Percentiles rank a stretch among this genome's conserved stretches.
These are phyloP conservation scores for Perccottus glenii DNA, from an alignment of 2,113 vertebrate species.

Conservation along the genomic window DNA sequence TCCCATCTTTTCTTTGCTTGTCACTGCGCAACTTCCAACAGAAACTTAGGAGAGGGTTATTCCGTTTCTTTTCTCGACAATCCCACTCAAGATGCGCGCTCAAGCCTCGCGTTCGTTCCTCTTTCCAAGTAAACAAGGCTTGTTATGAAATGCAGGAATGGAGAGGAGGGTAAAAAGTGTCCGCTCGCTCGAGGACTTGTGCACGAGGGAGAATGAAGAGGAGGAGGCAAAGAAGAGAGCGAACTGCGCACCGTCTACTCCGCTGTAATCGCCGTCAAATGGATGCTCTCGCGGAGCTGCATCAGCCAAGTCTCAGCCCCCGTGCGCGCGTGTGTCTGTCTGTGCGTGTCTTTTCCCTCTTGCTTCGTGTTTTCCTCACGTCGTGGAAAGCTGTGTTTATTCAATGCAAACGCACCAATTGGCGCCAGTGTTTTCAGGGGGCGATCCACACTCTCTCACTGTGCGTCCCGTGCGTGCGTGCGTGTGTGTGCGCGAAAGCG, in stretches of 20 bases:
- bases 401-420: constrained; percentile 31
- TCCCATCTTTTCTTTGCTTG: constrained; percentile 64
- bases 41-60: constrained; percentile 61
- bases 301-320: constrained; percentile 48
- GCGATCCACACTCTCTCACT: neutral
- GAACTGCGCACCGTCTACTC: constrained; percentile 53
- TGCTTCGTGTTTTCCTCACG: neutral
- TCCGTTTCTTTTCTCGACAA: constrained; percentile 16
- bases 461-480: neutral
- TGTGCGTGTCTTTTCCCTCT: neutral
- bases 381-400: constrained; percentile 20
- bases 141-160: constrained; percentile 45
- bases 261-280: constrained; percentile 67
- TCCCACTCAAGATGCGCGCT: neutral
- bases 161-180: constrained; percentile 12
- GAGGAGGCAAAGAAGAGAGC: neutral
- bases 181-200: constrained; percentile 57
- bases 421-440: constrained; percentile 13
- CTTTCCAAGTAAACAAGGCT: constrained; percentile 44
- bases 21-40: constrained; percentile 71
- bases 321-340: constrained; percentile 2
- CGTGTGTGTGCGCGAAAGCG: neutral
- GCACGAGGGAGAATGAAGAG: constrained; percentile 24
- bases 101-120: constrained; percentile 25
- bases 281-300: constrained; percentile 65